Evolutionary conservation across 37 sponge, comb jelly and placozoan genomes (phyloP), one percentile per base, ranked within the genome.

Genomic region (Beroe ovata): DNA sequence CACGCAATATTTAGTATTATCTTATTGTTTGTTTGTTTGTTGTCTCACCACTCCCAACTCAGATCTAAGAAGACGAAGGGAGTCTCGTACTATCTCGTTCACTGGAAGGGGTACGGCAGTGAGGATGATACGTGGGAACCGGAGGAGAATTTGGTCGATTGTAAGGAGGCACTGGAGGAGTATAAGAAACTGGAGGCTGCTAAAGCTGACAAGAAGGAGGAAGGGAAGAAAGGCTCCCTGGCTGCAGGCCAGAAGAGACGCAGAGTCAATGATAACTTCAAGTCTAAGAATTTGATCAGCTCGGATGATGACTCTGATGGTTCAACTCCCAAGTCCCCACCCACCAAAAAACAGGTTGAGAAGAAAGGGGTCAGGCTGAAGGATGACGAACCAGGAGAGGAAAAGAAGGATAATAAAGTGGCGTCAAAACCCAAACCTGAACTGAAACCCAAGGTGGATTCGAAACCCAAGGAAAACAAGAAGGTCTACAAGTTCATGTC

Each of bases 101-200:
- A 33, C 32, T 89, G 89, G 89, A 63, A 62, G 38, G 60, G 60
- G 8, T 89, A 63, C 30, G 64, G 64, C 19, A 89, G 64, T 89
- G 64, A 62, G n/a, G 89, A 89, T 29, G 64, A 89, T 22, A 89
- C 89, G 4, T 89, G 89, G 89, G 89, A 89, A 21, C 89, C 89
- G 1, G 64, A 62, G 32, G 64, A 89, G 32, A 62, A 62, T 39
- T 62, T 89, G n/a, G 60, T 89, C 40, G 64, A 89, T 21, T 89
- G 89, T 21, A 60, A 89, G 35, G 89, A 89, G 21, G 89, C 62
- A 2, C 22, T 89, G 19, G 64, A 89, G 28, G 89, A 89, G 28
- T 89, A 28, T 62, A 25, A 42, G 29, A 58, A 25, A 0, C 39
- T 35, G 28, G 54, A 77, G 41, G 33, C 26, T 8, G 54, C 23